Evolutionary conservation across 2,797 vertebrate genomes (phyloP).

Genomic region (Danio albolineatus): DNA sequence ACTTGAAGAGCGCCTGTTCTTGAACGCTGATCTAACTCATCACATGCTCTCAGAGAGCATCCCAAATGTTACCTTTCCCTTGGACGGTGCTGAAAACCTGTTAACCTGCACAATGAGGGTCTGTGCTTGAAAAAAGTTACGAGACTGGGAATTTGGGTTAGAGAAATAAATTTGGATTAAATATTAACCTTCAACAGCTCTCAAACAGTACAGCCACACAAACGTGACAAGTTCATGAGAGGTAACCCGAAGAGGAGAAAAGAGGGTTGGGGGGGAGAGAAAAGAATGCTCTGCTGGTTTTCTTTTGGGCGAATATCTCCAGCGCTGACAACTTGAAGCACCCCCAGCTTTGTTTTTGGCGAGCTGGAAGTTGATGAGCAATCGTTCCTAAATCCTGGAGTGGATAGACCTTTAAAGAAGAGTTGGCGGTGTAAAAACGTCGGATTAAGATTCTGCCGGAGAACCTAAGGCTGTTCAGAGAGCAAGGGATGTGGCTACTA

Average conservation of each 20-base stretch:
- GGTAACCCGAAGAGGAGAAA: conserved; percentile 67
- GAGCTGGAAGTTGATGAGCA: conserved; percentile 66
- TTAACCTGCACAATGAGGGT: conserved; percentile 79
- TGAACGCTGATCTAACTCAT: conserved; percentile 71
- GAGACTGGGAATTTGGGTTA: conserved; percentile 86
- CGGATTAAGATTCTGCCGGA: conserved; percentile 73
- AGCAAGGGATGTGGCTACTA: conserved; percentile 72
- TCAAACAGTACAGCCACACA: conserved; percentile 73
- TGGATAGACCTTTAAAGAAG: conserved; percentile 64
- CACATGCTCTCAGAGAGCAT: conserved; percentile 67
- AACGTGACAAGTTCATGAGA: conserved; percentile 67
- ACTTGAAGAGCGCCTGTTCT: conserved; percentile 50
- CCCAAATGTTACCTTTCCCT: conserved; percentile 76
- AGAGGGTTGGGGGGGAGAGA: conserved; percentile 56
- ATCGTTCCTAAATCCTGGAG: conserved; percentile 68
- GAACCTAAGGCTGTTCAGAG: conserved; percentile 71
- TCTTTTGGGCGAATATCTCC: conserved; percentile 75
- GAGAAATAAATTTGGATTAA: conserved; percentile 85
- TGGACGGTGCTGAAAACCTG: conserved; percentile 85
- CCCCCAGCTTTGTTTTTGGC: conserved; percentile 67
- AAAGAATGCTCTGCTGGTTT: conserved; percentile 57
- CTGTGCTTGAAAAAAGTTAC: conserved; percentile 86
- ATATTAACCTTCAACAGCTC: conserved; percentile 74
- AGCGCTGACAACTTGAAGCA: conserved; percentile 80
- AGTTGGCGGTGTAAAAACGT: conserved; percentile 77